Evolutionary conservation across 2,888 invertebrate species (phyloP).

Genomic region (Corbicula japonica): DNA sequence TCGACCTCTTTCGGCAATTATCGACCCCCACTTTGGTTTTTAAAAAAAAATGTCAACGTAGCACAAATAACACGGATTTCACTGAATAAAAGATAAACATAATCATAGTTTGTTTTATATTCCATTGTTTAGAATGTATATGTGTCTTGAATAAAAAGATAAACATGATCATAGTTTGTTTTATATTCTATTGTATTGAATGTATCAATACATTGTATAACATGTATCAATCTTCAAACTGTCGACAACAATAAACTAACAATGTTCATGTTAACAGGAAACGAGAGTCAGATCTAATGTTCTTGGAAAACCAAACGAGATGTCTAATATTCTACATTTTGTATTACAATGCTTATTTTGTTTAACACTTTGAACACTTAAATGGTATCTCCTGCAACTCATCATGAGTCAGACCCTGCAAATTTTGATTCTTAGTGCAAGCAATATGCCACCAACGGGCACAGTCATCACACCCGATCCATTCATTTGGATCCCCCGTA

Average conservation of each 20-base stretch:
- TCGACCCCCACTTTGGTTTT: not conserved
- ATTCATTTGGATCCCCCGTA: no score
- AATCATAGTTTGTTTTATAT: no score
- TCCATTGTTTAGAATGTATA: no score
- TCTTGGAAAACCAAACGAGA: slow-evolving; percentile 1
- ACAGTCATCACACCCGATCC: no score
- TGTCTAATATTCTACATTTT: not conserved
- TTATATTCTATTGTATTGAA: not conserved
- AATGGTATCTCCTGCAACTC: not conserved
- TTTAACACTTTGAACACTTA: not conserved
- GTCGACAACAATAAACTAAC: not conserved
- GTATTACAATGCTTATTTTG: no score
- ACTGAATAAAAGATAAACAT: slow-evolving; percentile 3
- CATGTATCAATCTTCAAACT: not conserved
- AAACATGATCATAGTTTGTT: not conserved
- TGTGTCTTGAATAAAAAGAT: not conserved
- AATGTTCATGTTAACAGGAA: slow-evolving; percentile 2
- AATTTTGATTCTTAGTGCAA: not conserved
- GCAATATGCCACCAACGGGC: no score
- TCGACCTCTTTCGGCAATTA: slow-evolving; percentile 8
- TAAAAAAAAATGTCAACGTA: not conserved
- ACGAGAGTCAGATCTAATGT: not conserved
- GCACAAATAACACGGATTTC: slow-evolving; percentile 1
- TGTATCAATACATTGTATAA: slow-evolving; percentile 1
- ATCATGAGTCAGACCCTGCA: not conserved